Percentiles rank a stretch among this genome's conserved stretches.
phyloP scores from a whole-genome alignment of 2,797 vertebrate species.

The Paratrypauchen microcephalus region DNA sequence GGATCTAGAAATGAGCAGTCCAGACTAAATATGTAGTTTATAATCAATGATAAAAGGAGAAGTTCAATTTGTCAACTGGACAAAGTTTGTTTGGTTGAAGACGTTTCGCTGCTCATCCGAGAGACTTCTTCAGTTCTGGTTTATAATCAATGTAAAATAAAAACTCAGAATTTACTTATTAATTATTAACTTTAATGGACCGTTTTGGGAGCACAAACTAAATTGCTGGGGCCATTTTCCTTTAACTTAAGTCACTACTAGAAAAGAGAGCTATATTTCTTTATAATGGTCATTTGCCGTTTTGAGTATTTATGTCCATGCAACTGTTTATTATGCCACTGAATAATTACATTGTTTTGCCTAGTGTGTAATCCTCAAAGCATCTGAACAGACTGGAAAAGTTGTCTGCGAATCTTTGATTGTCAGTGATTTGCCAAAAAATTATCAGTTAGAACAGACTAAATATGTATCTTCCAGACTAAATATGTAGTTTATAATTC shows the following conservation, averaged over 20 bases:
- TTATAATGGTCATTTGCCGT: slow-evolving; percentile 4
- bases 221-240: slow-evolving; percentile 31
- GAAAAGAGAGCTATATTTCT: slow-evolving; percentile 38
- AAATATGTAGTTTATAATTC: too few relatives aligned
- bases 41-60: too few relatives aligned
- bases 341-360: background rate
- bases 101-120: too few relatives aligned
- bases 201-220: slow-evolving; percentile 14
- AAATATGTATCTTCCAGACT: too few relatives aligned
- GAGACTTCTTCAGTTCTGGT: too few relatives aligned
- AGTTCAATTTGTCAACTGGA: too few relatives aligned
- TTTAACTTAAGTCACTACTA: slow-evolving; percentile 31
- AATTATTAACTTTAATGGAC: slow-evolving; percentile 40
- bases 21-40: slow-evolving; percentile 14
- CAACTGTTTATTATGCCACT: background rate
- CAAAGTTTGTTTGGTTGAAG: too few relatives aligned
- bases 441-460: too few relatives aligned
- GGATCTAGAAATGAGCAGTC: slow-evolving; percentile 35
- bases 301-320: slow-evolving; percentile 12
- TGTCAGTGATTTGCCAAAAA: background rate
- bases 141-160: slow-evolving; percentile 38
- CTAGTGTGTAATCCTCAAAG: slow-evolving; percentile 1
- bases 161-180: slow-evolving; percentile 26
- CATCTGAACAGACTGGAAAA: slow-evolving; percentile 17
- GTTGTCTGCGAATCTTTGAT: background rate